Evolutionary conservation across 2,113 vertebrate genomes (phyloP).

Genomic region (Thalassoma bifasciatum): DNA sequence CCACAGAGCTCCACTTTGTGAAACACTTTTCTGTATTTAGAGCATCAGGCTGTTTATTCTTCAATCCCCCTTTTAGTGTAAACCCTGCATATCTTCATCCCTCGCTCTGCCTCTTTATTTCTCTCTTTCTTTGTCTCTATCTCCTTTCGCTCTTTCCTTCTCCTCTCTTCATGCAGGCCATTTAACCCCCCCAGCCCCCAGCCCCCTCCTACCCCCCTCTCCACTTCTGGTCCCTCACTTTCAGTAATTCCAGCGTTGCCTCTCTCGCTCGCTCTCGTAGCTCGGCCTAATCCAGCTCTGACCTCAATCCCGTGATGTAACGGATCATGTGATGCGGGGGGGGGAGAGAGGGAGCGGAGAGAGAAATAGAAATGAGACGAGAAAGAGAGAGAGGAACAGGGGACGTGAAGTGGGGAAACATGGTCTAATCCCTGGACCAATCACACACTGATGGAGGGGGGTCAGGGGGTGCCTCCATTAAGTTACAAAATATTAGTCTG

Average conservation of each 20-base stretch:
- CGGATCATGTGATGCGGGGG: slow-evolving; percentile 73
- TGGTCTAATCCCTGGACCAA: slow-evolving; percentile 76
- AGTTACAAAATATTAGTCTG: slow-evolving; percentile 63
- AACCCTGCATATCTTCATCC: slow-evolving; percentile 39
- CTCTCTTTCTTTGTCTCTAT: slow-evolving; percentile 52
- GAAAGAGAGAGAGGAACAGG: slow-evolving; percentile 29
- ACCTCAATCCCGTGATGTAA: slow-evolving; percentile 82
- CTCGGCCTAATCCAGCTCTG: slow-evolving; percentile 81
- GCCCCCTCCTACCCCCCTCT: background rate
- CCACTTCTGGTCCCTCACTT: slow-evolving; percentile 66
- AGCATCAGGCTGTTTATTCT: slow-evolving; percentile 28
- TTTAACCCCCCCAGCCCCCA: slow-evolving; percentile 24
- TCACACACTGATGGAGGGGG: slow-evolving; percentile 52
- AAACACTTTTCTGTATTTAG: slow-evolving; percentile 36
- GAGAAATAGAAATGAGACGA: slow-evolving; percentile 37
- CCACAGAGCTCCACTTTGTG: slow-evolving; percentile 15
- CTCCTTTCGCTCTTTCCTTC: slow-evolving; percentile 14
- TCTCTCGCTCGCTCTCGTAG: slow-evolving; percentile 51
- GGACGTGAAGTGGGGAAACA: slow-evolving; percentile 70
- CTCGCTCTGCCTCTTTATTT: background rate
- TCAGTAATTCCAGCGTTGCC: slow-evolving; percentile 74
- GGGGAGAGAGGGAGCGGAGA: no score
- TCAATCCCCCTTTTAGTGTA: slow-evolving; percentile 53
- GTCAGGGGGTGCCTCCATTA: slow-evolving; percentile 61
- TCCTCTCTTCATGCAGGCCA: slow-evolving; percentile 39